These are phyloP conservation scores for Tachystola acroxantha DNA, from an alignment of 2,888 invertebrate species.

Conservation along the genomic window DNA sequence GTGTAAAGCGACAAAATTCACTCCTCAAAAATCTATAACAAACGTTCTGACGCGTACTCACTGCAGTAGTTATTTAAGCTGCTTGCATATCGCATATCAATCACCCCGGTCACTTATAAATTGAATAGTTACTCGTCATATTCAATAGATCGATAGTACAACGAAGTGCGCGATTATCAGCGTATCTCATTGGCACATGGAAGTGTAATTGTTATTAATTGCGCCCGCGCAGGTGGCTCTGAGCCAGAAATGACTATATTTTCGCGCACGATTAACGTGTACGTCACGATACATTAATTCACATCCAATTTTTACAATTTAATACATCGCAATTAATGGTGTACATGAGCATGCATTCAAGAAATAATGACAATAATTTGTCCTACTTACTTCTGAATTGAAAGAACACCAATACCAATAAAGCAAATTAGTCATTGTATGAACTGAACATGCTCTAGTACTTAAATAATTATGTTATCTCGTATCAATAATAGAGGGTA, in stretches of 20 bases:
- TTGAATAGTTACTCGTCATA: neutral
- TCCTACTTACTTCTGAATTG: too few relatives aligned
- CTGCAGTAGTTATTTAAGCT: too few relatives aligned
- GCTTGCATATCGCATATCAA: too few relatives aligned
- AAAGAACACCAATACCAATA: too few relatives aligned
- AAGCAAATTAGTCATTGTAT: too few relatives aligned
- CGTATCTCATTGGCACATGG: constrained; percentile 26
- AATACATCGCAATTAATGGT: constrained; percentile 22
- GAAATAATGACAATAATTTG: constrained; percentile 5
- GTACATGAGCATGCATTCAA: neutral
- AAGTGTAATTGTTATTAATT: constrained; percentile 42
- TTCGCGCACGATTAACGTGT: constrained; percentile 15
- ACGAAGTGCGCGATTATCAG: constrained; percentile 12
- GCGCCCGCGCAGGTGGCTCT: constrained; percentile 31
- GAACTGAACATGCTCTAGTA: too few relatives aligned
- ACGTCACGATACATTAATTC: constrained; percentile 10
- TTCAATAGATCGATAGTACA: neutral
- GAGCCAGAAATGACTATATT: constrained; percentile 1
- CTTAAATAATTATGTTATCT: too few relatives aligned
- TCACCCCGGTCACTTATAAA: too few relatives aligned
- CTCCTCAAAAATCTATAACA: too few relatives aligned
- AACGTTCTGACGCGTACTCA: too few relatives aligned
- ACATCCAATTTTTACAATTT: constrained; percentile 23
- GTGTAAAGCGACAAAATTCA: too few relatives aligned
- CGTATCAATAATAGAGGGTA: too few relatives aligned